Percentiles rank a stretch among this genome's conserved stretches.
Conservation (phyloP, 2,888 invertebrate species). For the Parochlus steinenii region DNA sequence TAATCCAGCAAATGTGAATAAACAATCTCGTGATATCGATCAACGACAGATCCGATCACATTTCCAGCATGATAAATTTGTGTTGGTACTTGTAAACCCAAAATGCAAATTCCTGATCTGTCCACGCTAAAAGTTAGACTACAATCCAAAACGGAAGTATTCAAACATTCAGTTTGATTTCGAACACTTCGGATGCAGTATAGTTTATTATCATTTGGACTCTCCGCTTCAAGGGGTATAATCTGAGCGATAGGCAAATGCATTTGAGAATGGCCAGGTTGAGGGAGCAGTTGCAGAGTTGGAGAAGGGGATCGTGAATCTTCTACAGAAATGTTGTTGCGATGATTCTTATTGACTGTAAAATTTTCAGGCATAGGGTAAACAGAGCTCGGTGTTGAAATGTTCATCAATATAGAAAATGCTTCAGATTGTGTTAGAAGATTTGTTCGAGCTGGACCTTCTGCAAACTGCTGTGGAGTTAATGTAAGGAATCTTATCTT, state of each 20-base stretch:
- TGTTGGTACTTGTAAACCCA: slow-evolving; percentile 53
- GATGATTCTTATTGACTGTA: slow-evolving; percentile 24
- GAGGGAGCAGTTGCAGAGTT: slow-evolving; percentile 3
- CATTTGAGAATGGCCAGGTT: slow-evolving; percentile 1
- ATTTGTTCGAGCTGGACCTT: slow-evolving; percentile 60
- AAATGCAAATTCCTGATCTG: slow-evolving; percentile 59
- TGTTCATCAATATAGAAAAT: slow-evolving; percentile 67
- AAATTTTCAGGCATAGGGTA: slow-evolving; percentile 60
- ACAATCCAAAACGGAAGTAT: slow-evolving; percentile 58
- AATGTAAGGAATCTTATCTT: slow-evolving; percentile 67
- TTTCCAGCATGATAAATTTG: slow-evolving; percentile 37
- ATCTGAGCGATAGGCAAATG: no score
- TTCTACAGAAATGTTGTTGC: neutral
- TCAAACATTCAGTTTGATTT: slow-evolving; percentile 54
- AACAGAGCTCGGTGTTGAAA: slow-evolving; percentile 46
- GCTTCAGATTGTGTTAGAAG: slow-evolving; percentile 60
- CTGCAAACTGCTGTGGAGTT: slow-evolving; percentile 66
- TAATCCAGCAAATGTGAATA: slow-evolving; percentile 69
- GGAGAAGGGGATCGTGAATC: slow-evolving; percentile 9
- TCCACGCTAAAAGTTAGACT: slow-evolving; percentile 66
- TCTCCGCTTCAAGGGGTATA: no score
- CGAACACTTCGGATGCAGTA: slow-evolving; percentile 50
- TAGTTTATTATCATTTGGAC: no score
- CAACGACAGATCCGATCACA: slow-evolving; percentile 14
- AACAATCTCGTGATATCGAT: slow-evolving; percentile 54